Evolutionary conservation across 2,113 vertebrate species (phyloP).

Genomic region (Pterocles burchelli): DNA sequence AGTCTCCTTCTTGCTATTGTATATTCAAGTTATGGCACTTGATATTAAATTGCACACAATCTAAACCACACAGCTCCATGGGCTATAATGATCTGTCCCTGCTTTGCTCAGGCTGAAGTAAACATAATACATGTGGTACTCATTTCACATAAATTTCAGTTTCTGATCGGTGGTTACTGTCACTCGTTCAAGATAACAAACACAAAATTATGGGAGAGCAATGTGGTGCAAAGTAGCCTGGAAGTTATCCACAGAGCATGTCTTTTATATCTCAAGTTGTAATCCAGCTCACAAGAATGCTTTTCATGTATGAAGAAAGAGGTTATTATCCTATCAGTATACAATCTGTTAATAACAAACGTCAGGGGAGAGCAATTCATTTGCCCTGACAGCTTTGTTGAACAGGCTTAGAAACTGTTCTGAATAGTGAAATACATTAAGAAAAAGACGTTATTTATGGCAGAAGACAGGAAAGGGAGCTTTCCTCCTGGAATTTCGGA

Average conservation of each 20-base stretch:
- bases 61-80: conserved; percentile 48
- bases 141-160: conserved; percentile 74
- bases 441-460: conserved; percentile 60
- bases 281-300: conserved; percentile 74
- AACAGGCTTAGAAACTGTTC: conserved; percentile 56
- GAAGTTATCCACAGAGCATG: conserved; percentile 69
- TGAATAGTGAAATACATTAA: conserved; percentile 53
- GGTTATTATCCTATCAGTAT: conserved; percentile 71
- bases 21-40: conserved; percentile 65
- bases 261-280: conserved; percentile 75
- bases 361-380: conserved; percentile 72
- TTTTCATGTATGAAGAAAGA: conserved; percentile 75
- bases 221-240: conserved; percentile 69
- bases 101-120: conserved; percentile 62
- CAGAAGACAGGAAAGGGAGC: conserved; percentile 57
- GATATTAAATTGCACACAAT: conserved; percentile 67
- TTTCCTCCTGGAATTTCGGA: conserved; percentile 47
- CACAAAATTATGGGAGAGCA: conserved; percentile 63
- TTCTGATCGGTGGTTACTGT: conserved; percentile 72
- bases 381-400: conserved; percentile 70
- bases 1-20: conserved; percentile 45
- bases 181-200: conserved; percentile 74
- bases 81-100: conserved; percentile 32
- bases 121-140: conserved; percentile 74
- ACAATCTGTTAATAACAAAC: conserved; percentile 79